Base-by-base conservation (phyloP, 1,140 invertebrate genomes). In the Magallana gigas region DNA sequence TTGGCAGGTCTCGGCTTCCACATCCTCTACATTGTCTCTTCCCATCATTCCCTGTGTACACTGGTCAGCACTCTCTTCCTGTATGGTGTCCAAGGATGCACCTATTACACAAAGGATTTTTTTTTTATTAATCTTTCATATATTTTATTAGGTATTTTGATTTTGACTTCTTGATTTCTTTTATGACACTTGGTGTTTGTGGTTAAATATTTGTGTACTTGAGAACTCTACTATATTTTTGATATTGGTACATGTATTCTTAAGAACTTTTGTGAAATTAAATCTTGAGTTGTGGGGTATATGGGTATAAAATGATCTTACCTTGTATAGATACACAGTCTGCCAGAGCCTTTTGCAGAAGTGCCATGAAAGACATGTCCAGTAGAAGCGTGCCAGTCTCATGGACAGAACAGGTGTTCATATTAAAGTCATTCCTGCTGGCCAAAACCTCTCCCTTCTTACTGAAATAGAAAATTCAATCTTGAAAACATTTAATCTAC, bases 341-440 rank as follows among this genome's bases (percentile, higher is more conserved):
- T 11, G 18, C 18, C 23, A 93, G 62, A 0, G 90, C 89, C 9
- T 90, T 84, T 12, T 92, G 87, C 6, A 92, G 88, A 1, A 93
- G 87, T 8, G 84, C 68, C 6, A 93, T 68, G 64, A 92, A 91
- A 18, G 92, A 91, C 89, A 91, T 89, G 58, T 94, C 93, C 8
- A 94, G 86, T 9, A 94, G 83, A 59, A 94, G 82, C 18, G 90
- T 88, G 8, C 93, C 93, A 59, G 90, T 87, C 18, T 85, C 59
- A 84, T 93, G 91, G 71, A 95, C 87, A 76, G 91, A 90, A 84
- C 92, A 92, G 0, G 92, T 93, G 90, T 95, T 95, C 88, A 95
- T 92, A 83, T 93, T 93, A 91, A 95, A 95, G 85, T 95, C 95
- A 87, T 93, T 94, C 57, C 93, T 89, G 87, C 94, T 94, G 18